phyloP scores from a whole-genome alignment of 2,113 vertebrate species.

The Calidris pugnax region DNA sequence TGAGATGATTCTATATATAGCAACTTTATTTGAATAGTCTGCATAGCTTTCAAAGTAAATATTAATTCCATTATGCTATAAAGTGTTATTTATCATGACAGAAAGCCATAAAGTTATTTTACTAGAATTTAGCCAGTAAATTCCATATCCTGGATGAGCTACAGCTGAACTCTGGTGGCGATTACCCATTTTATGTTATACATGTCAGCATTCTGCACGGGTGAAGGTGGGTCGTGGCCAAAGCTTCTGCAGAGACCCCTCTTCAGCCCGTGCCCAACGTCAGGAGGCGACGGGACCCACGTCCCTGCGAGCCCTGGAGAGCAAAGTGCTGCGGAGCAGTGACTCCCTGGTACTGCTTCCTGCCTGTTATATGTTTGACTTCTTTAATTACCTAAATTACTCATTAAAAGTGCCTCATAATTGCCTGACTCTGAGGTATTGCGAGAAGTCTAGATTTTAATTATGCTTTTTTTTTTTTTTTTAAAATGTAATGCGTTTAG shows the following conservation, averaged over 20 bases:
- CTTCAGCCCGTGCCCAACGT: background rate
- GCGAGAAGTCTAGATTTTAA: slow-evolving; percentile 19
- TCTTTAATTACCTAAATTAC: slow-evolving; percentile 53
- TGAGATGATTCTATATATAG: slow-evolving; percentile 33
- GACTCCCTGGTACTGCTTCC: background rate
- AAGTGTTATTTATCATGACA: slow-evolving; percentile 75
- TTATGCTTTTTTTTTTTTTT: slow-evolving; percentile 24
- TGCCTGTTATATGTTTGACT: background rate
- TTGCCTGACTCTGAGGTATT: slow-evolving; percentile 22
- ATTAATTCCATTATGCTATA: slow-evolving; percentile 78
- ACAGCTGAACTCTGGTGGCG: background rate
- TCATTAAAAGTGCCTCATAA: slow-evolving; percentile 50
- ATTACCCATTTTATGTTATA: slow-evolving; percentile 10
- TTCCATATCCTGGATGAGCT: slow-evolving; percentile 55
- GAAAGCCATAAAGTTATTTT: slow-evolving; percentile 69
- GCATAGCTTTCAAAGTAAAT: slow-evolving; percentile 72
- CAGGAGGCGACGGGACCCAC: background rate
- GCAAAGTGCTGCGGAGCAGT: background rate
- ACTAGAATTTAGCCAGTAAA: slow-evolving; percentile 65
- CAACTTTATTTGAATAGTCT: slow-evolving; percentile 64
- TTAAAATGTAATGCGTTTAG: background rate
- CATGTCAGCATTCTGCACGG: background rate
- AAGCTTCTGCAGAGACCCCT: background rate
- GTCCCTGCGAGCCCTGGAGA: background rate
- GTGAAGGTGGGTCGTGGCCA: background rate